These are phyloP conservation scores for Orthosia gracilis DNA, from an alignment of 2,888 invertebrate species.

Conservation along the genomic window DNA sequence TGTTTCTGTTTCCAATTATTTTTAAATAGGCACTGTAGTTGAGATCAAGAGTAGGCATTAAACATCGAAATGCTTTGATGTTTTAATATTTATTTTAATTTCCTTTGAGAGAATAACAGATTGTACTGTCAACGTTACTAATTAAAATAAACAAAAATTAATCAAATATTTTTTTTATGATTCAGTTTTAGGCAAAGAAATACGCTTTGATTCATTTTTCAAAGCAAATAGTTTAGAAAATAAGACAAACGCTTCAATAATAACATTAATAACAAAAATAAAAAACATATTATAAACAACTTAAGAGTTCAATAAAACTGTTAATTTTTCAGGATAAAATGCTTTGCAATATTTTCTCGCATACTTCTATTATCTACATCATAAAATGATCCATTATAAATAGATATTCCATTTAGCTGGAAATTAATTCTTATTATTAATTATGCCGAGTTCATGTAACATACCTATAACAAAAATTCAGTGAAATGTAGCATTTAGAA, in stretches of 20 bases:
- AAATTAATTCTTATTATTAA: no score
- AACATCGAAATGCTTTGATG: background rate
- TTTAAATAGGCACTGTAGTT: background rate
- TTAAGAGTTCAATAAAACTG: background rate
- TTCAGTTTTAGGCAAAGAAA: background rate
- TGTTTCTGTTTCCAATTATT: slow-evolving; percentile 35
- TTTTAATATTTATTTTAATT: slow-evolving; percentile 11
- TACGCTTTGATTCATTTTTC: no score
- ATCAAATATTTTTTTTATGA: background rate
- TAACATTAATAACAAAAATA: background rate
- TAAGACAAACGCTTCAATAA: background rate
- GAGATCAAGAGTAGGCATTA: slow-evolving; percentile 29
- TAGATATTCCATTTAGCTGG: background rate
- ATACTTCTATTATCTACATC: background rate
- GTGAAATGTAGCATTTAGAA: background rate
- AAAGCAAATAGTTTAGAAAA: background rate
- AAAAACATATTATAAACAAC: no score
- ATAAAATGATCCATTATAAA: background rate
- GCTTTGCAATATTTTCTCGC: background rate
- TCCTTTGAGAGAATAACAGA: slow-evolving; percentile 11
- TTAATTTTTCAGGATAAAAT: background rate
- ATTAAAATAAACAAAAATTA: slow-evolving; percentile 11
- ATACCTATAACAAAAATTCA: background rate
- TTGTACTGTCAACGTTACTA: background rate
- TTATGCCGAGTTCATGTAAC: no score